Evolutionary conservation across 1,140 invertebrate species (phyloP), one percentile per base, ranked within the genome.

Genomic region (Atopsyche davidsoni): DNA sequence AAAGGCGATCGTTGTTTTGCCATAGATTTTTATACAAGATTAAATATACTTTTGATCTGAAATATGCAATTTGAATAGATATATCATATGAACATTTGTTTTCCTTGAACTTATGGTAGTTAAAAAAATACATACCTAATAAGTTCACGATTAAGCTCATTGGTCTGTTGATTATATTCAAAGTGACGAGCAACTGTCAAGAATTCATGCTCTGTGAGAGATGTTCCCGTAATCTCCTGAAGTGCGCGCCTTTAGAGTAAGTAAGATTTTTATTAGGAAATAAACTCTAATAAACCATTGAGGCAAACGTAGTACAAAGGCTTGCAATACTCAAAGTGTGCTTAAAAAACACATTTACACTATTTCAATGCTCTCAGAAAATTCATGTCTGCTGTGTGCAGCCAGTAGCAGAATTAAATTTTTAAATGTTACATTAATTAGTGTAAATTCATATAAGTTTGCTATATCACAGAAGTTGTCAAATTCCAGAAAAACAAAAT

Each of bases 141-240:
- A 61, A 70, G 74, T 66, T 80, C 67, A 63, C 68, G 60, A 57
- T 62, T 64, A 64, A 56, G 48, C 57, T 66, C 67, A 63, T 70
- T 55, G 62, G 55, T 74, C 70, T 54, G 62, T 68, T 38, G 62
- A 7, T 65, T 51, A 57, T 69, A 67, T 54, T 75, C 61, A 65
- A 85, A 88, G 53, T 75, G 68, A 56, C 86, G 75, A 11, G 80
- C 79, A 3, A 88, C 65, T 4, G 86, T 86, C 7, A 88, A 70
- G 53, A 87, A 83, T 72, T 89, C 87, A 36, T 89, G 86, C 57
- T 87, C 83, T 1, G 79, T 79, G 62, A 88, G 81, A 41, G 79
- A 72, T 39, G 82, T 77, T 24, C 77, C 79, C 61, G 85, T 63
- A 19, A 78, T 63, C 40, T 75, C 70, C 53, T 73, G 67, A 16